phyloP scores from a whole-genome alignment of 2,888 invertebrate genomes.

The Oxyscelio sp. region DNA sequence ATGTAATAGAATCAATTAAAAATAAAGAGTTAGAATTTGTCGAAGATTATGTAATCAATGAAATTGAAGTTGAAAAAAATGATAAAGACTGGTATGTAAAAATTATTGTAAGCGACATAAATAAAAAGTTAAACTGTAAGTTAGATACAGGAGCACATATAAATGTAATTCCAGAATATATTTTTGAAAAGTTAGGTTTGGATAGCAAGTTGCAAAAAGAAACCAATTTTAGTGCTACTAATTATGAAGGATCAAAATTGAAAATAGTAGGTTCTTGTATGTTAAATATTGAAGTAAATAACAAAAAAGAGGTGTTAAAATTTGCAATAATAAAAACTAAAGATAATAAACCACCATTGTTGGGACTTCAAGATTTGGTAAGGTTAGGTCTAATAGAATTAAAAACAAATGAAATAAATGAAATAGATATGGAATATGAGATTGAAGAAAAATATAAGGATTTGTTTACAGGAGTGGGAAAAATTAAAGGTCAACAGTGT shows the following conservation, averaged over 20 bases:
- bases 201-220: neutral
- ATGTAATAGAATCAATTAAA: neutral
- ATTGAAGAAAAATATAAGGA: conserved; percentile 4
- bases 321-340: neutral
- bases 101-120: conserved; percentile 4
- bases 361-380: conserved; percentile 16
- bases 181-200: conserved; percentile 1
- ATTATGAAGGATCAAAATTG: conserved; percentile 2
- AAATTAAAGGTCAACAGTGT: conserved; percentile 52
- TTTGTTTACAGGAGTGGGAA: conserved; percentile 54
- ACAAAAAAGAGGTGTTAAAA: conserved; percentile 10
- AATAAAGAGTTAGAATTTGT: neutral
- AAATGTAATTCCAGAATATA: neutral
- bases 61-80: too few species aligned
- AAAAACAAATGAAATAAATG: conserved; percentile 39
- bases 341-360: conserved; percentile 19
- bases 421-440: neutral
- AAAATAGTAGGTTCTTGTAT: too few species aligned
- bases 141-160: conserved; percentile 22
- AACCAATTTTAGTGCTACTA: neutral
- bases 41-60: too few species aligned
- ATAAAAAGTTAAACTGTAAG: conserved; percentile 6
- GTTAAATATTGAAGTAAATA: neutral
- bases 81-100: conserved; percentile 11
- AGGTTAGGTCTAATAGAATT: conserved; percentile 31